Conservation (phyloP, 2,888 invertebrate species). For the Pandemis corylana region DNA sequence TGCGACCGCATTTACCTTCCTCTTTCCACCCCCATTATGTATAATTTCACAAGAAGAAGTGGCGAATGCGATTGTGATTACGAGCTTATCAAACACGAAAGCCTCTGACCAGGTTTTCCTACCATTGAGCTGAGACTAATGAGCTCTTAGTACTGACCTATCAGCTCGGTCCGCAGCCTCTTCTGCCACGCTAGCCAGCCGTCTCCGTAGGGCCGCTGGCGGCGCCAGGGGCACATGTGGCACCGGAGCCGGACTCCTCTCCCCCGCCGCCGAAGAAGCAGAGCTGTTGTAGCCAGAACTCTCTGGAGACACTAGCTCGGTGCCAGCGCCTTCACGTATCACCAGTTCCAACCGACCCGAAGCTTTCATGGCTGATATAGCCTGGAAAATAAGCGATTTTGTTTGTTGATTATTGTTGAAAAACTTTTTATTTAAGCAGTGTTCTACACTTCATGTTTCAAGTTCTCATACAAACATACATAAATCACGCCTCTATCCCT, state of each 20-base stretch:
- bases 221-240: slow-evolving; percentile 63
- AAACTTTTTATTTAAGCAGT: not conserved
- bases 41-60: no score
- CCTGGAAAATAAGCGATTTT: slow-evolving; percentile 76
- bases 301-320: slow-evolving; percentile 92
- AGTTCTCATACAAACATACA: no score
- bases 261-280: slow-evolving; percentile 91
- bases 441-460: not conserved
- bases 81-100: no score
- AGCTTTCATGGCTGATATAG: slow-evolving; percentile 92
- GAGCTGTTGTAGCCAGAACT: slow-evolving; percentile 94
- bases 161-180: slow-evolving; percentile 87
- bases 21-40: no score
- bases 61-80: no score
- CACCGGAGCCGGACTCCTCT: slow-evolving; percentile 86
- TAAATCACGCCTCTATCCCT: no score
- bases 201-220: slow-evolving; percentile 87
- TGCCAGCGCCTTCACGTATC: slow-evolving; percentile 91
- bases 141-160: slow-evolving; percentile 61
- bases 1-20: no score
- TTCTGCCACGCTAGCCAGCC: slow-evolving; percentile 90
- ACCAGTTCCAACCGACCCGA: slow-evolving; percentile 90
- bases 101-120: no score
- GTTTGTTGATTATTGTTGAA: not conserved
- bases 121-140: no score